A percentile compares a stretch with the other conserved stretches of the same genome.
Evolutionary conservation across 2,113 vertebrate species (phyloP).

Genomic region (Albula goreensis): DNA sequence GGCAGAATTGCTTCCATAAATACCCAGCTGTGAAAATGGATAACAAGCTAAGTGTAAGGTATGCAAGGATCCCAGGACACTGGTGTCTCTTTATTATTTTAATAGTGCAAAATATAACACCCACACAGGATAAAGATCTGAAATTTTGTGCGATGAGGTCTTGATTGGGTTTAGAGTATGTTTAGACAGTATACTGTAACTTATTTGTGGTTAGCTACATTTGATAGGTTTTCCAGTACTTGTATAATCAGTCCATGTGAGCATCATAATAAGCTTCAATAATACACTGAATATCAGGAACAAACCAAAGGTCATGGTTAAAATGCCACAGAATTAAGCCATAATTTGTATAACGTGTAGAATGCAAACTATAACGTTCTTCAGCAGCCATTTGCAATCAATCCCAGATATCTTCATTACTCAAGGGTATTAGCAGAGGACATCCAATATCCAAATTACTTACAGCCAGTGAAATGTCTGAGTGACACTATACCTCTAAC

Average conservation of each 20-base stretch:
- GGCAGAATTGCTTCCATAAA: not conserved
- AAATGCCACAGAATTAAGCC: not conserved
- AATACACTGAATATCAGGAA: not conserved
- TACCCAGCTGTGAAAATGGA: not conserved
- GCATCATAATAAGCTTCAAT: not conserved
- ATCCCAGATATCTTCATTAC: constrained; percentile 4
- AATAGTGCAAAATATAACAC: not conserved
- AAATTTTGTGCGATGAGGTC: not conserved
- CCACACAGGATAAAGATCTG: not conserved
- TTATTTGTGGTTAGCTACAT: not conserved
- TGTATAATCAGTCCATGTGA: not conserved
- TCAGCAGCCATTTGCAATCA: not conserved
- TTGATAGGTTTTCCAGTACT: not conserved
- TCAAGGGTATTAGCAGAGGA: not conserved
- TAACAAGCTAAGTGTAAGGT: not conserved
- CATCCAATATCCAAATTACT: not conserved
- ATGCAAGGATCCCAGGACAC: not conserved
- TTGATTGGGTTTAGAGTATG: not conserved
- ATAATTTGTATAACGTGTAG: not conserved
- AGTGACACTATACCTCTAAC: not conserved
- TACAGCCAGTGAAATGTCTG: not conserved
- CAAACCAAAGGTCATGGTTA: not conserved
- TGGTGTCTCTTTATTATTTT: not conserved
- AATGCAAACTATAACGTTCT: too few relatives aligned
- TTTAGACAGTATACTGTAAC: not conserved